phyloP scores from a whole-genome alignment of 2,113 vertebrate species.

The Neolamprologus caudopunctatus region DNA sequence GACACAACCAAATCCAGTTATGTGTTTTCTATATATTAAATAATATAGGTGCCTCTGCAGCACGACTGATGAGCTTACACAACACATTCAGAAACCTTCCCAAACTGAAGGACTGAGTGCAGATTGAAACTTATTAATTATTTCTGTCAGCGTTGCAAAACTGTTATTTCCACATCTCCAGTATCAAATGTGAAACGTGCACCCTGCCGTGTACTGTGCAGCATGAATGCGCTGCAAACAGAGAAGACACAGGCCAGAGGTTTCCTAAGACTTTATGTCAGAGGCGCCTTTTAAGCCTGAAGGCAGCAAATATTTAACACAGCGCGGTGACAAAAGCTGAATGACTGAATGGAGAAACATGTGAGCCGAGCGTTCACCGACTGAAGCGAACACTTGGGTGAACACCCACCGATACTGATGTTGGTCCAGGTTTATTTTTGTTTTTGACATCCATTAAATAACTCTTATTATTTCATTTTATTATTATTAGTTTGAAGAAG shows the following conservation, averaged over 20 bases:
- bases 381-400: not conserved
- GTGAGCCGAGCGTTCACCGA: not conserved
- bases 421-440: not conserved
- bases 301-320: not conserved
- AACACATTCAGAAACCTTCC: not conserved
- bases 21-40: not conserved
- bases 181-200: not conserved
- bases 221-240: not conserved
- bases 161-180: not conserved
- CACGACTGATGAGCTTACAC: accelerated
- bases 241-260: not conserved
- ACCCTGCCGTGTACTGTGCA: not conserved
- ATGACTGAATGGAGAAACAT: not conserved
- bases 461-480: accelerated
- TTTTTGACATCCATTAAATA: not conserved
- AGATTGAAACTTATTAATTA: not conserved
- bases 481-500: not conserved
- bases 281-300: not conserved
- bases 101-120: not conserved
- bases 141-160: not conserved
- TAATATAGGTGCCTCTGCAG: not conserved
- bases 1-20: not conserved
- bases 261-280: not conserved
- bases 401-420: not conserved
- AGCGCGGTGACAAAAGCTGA: not conserved